phyloP scores from a whole-genome alignment of 2,113 vertebrate genomes.

The Peucedramus taeniatus region DNA sequence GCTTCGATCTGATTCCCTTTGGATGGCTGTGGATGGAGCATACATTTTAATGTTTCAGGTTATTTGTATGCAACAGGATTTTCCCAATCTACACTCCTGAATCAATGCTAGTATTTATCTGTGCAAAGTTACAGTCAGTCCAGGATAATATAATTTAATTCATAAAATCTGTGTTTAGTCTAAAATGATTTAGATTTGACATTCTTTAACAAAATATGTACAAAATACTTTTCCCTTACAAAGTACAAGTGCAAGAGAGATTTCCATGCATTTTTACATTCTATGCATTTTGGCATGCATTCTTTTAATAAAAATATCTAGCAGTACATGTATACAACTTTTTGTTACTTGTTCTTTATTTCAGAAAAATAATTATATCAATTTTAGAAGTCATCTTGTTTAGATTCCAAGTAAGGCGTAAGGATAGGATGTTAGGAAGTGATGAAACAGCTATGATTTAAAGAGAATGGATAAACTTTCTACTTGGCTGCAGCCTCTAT shows the following conservation, averaged over 20 bases:
- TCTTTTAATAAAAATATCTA: not conserved
- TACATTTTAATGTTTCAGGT: constrained; percentile 27
- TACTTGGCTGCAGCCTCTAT: not conserved
- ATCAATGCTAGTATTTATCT: not conserved
- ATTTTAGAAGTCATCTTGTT: not conserved
- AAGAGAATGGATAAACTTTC: not conserved
- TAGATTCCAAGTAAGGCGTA: not conserved
- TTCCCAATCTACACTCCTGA: not conserved
- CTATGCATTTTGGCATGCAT: not conserved
- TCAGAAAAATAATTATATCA: not conserved
- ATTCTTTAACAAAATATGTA: not conserved
- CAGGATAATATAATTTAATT: not conserved
- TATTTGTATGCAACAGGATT: not conserved
- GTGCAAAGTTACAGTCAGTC: not conserved
- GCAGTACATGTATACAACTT: not conserved
- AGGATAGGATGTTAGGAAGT: not conserved
- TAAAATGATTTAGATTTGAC: not conserved
- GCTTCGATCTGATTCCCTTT: constrained; percentile 51
- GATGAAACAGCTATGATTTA: not conserved
- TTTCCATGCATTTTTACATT: not conserved
- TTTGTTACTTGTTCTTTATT: not conserved
- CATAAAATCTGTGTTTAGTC: not conserved
- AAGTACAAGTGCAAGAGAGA: not conserved
- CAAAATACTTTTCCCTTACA: not conserved
- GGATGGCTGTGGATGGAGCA: not conserved